These are phyloP conservation scores for Papilio glaucus DNA, from an alignment of 1,140 invertebrate genomes.

Conservation along the genomic window DNA sequence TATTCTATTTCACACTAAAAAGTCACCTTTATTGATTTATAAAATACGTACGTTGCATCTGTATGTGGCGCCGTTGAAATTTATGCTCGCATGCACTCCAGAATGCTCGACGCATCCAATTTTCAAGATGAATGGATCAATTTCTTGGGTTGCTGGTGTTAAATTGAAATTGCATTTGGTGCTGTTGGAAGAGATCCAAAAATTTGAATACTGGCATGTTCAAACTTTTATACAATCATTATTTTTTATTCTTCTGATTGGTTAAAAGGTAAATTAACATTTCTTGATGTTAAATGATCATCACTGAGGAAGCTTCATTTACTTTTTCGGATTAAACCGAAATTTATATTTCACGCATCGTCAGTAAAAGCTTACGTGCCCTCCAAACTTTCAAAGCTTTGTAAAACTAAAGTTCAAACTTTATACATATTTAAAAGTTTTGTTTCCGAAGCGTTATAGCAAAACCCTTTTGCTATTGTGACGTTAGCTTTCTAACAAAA, in stretches of 20 bases:
- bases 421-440: constrained; percentile 19
- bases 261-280: neutral
- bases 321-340: too few relatives aligned
- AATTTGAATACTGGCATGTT: constrained; percentile 28
- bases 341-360: neutral
- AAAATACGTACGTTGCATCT: neutral
- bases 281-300: too few relatives aligned
- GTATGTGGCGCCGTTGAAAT: constrained; percentile 11
- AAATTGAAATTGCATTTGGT: constrained; percentile 37
- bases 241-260: neutral
- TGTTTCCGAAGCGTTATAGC: neutral
- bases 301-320: too few relatives aligned
- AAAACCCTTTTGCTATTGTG: constrained; percentile 10
- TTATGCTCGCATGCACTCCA: constrained; percentile 33
- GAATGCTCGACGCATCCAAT: constrained; percentile 36
- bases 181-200: constrained; percentile 30
- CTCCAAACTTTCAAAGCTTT: neutral
- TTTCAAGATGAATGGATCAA: constrained; percentile 39
- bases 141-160: constrained; percentile 36
- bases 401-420: constrained; percentile 12
- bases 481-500: neutral
- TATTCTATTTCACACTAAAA: neutral
- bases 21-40: neutral
- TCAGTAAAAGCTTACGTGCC: neutral
- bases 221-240: neutral